Evolutionary conservation across 2,797 vertebrate genomes (phyloP).

Genomic region (Sebastes goodei): DNA sequence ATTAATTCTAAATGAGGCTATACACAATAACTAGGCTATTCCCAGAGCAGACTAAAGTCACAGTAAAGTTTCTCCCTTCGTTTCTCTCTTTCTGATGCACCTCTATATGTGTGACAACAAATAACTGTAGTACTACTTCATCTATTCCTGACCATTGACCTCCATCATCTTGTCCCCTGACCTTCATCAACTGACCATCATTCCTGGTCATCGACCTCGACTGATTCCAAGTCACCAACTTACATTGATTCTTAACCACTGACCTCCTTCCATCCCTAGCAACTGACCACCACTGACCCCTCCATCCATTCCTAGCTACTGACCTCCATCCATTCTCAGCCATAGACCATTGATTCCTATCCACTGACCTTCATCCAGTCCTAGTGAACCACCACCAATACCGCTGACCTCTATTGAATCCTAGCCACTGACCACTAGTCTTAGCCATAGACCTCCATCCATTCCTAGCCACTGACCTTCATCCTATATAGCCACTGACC

Average conservation of each 20-base stretch:
- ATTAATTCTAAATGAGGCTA: constrained; percentile 67
- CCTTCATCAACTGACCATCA: neutral
- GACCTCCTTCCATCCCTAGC: neutral
- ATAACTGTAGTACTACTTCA: neutral
- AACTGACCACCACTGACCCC: neutral
- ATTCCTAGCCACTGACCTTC: neutral
- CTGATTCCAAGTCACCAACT: neutral
- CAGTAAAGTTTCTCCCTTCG: neutral
- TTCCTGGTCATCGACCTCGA: neutral
- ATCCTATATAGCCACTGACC: too few species aligned
- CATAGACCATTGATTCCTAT: neutral
- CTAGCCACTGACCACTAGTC: neutral
- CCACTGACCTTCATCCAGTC: neutral
- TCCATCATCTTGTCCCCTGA: neutral
- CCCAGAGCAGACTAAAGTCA: constrained; percentile 46
- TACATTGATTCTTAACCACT: neutral
- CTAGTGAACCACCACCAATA: too few species aligned
- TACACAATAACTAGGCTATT: constrained; percentile 65
- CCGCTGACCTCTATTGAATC: neutral
- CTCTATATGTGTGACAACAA: constrained; percentile 2
- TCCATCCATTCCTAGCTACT: neutral
- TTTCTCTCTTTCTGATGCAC: neutral
- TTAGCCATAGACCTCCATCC: neutral
- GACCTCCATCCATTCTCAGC: neutral
- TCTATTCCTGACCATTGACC: neutral